A percentile compares a stretch with the other conserved stretches of the same genome.
Conservation (phyloP, 2,888 invertebrate genomes). For the Drosophila vallismaia region DNA sequence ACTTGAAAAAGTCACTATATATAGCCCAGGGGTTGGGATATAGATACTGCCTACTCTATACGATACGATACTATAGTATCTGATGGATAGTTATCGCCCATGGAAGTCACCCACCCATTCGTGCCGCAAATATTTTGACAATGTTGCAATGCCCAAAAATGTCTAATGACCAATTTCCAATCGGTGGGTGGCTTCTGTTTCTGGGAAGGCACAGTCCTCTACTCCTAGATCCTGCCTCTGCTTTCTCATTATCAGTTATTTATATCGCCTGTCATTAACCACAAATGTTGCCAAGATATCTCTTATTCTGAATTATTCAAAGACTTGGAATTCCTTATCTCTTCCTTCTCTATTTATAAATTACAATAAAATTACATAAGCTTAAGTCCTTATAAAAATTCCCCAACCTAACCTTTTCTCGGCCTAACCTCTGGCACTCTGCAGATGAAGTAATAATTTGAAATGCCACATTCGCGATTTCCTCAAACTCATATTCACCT, state of each 20-base stretch:
- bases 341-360: no score
- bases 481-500: no score
- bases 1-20: slow-evolving; percentile 28
- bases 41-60: slow-evolving; percentile 11
- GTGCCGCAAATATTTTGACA: slow-evolving; percentile 62
- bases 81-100: slow-evolving; percentile 16
- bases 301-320: no score
- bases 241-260: neutral
- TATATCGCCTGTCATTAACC: slow-evolving; percentile 33
- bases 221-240: neutral
- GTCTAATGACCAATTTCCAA: slow-evolving; percentile 28
- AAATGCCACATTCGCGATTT: slow-evolving; percentile 11
- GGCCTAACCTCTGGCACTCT: neutral
- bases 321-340: no score
- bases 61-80: neutral
- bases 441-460: neutral
- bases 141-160: slow-evolving; percentile 19
- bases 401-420: no score
- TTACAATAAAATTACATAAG: no score
- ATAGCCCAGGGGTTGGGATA: slow-evolving; percentile 4
- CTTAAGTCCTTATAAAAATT: no score
- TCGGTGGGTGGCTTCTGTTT: slow-evolving; percentile 16
- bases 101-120: neutral
- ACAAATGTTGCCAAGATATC: slow-evolving; percentile 29
- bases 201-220: neutral